These are phyloP conservation scores for Misgurnus mizolepis DNA, from an alignment of 2,113 vertebrate genomes.

Conservation along the genomic window DNA sequence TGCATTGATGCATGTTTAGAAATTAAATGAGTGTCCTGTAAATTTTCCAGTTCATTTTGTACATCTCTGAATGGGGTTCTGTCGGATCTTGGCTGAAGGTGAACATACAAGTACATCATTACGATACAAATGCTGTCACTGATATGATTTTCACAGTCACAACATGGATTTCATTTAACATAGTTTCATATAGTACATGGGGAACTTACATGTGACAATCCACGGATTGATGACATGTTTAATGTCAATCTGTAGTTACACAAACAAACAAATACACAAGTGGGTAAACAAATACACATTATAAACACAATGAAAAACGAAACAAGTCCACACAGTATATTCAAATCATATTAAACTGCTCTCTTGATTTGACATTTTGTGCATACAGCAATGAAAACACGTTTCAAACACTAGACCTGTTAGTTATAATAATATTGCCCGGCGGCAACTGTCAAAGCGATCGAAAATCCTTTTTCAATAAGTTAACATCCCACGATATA, in stretches of 20 bases:
- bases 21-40: constrained; percentile 1
- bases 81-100: constrained; percentile 52
- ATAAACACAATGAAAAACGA: not conserved
- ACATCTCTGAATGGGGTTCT: constrained; percentile 66
- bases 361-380: too few species aligned
- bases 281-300: not conserved
- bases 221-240: constrained; percentile 19
- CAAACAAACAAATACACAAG: not conserved
- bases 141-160: not conserved
- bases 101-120: not conserved
- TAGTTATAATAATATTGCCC: too few species aligned
- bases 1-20: not conserved
- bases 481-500: too few species aligned
- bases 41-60: constrained; percentile 58
- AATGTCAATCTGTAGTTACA: constrained; percentile 7
- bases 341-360: too few species aligned
- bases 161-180: too few species aligned
- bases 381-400: too few species aligned
- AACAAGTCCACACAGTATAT: too few species aligned
- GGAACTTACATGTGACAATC: constrained; percentile 5
- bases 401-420: too few species aligned
- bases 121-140: not conserved
- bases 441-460: too few species aligned
- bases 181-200: not conserved
- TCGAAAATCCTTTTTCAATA: too few species aligned